Base-by-base conservation (phyloP, 2,113 vertebrate genomes). In the Syrmaticus mikado region DNA sequence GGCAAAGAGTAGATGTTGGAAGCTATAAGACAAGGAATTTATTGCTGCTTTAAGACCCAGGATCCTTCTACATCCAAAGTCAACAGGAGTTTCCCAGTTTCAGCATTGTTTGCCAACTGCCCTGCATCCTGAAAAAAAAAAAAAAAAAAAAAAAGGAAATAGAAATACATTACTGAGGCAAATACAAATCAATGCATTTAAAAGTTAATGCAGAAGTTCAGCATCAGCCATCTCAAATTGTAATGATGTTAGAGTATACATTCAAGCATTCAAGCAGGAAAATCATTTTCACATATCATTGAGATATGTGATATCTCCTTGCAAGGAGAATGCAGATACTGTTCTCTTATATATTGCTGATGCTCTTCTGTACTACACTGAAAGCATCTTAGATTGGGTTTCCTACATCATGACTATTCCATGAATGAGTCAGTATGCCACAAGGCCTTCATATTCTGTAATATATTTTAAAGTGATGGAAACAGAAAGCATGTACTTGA, bases 381-480 rank as follows among this genome's bases (percentile, higher is more conserved):
- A 45, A 87, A 85, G n/a, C 21, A 62, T 48, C 48, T 90, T 41
- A 80, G 36, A n/a, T 1, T 61, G 17, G 4, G 3, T 75, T 84
- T 89, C n/a, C n/a, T 86, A 82, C 57, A 68, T 72, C 19, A 32
- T 52, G 12, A 61, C 25, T 40, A 45, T 41, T 91, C 11, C 17
- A 7, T 36, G 10, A 5, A 81, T 38, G 53, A 62, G 24, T 57
- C 64, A 58, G 40, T 75, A 43, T 10, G 48, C 34, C 32, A 32
- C 5, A 83, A 62, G 68, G n/a, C 13, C n/a, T 74, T 58, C 43
- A 24, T 70, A 65, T 65, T 76, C 71, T 90, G 36, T 79, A 94
- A 34, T 1, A 57, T 43, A 79, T 55, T 64, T 91, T 87, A 34
- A 82, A 91, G 86, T 62, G 0, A 16, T 6, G 16, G 17, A 78